Percentiles rank a stretch among this genome's conserved stretches.
Evolutionary conservation across 2,113 vertebrate genomes (phyloP).

Genomic region (Plecotus auritus): DNA sequence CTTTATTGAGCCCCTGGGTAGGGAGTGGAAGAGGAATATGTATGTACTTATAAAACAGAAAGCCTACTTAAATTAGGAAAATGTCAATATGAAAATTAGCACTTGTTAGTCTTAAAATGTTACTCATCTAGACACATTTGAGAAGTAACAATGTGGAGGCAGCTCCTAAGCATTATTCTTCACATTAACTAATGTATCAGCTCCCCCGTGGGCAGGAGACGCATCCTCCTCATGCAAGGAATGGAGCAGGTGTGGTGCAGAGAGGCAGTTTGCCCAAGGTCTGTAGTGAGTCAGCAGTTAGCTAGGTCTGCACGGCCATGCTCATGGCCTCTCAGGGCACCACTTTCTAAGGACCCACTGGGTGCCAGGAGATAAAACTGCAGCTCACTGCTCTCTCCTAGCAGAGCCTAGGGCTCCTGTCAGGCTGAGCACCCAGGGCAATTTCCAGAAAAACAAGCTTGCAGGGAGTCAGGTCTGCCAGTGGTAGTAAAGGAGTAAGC

Average conservation of each 20-base stretch:
- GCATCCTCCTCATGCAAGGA: background rate
- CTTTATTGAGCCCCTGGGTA: background rate
- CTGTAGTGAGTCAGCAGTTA: accelerated
- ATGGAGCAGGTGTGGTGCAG: background rate
- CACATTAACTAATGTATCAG: background rate
- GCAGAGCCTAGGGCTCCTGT: background rate
- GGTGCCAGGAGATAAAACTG: background rate
- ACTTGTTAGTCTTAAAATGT: background rate
- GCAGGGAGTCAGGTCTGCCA: too few relatives aligned
- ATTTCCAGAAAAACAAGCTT: too few relatives aligned
- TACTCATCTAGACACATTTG: background rate
- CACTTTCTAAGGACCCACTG: background rate
- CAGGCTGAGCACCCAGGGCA: background rate
- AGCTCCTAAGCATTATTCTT: background rate
- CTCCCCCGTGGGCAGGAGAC: background rate
- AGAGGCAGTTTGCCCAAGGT: background rate
- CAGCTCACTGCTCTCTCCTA: background rate
- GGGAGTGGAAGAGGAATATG: accelerated
- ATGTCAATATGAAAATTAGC: background rate
- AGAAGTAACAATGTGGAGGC: background rate
- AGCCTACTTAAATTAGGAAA: background rate
- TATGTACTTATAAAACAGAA: background rate
- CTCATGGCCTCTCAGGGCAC: accelerated
- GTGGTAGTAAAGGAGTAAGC: background rate
- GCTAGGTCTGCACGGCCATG: accelerated